These are phyloP conservation scores for Acholoe squamosa DNA, from an alignment of 2,888 invertebrate species.

Conservation along the genomic window DNA sequence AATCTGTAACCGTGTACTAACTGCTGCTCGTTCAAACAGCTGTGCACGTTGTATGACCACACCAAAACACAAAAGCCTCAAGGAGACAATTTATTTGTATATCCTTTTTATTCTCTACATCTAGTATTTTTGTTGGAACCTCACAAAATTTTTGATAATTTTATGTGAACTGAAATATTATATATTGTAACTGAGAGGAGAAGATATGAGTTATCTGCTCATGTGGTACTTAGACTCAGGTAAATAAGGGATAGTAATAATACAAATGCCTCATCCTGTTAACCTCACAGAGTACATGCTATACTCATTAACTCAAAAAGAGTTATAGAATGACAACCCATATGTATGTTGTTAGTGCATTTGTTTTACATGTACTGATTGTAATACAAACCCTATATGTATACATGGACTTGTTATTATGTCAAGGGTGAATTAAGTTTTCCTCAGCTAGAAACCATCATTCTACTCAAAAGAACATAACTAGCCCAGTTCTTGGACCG, in stretches of 20 bases:
- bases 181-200: background rate
- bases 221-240: constrained; percentile 10
- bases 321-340: no score
- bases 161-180: background rate
- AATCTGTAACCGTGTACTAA: background rate
- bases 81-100: background rate
- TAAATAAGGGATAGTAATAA: background rate
- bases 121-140: constrained; percentile 41
- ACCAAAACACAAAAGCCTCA: background rate
- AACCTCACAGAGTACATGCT: background rate
- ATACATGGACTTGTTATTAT: no score
- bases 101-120: background rate
- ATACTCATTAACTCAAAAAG: no score
- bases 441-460: no score
- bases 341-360: no score
- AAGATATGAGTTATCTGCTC: background rate
- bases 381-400: no score
- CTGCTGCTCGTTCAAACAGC: background rate
- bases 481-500: no score
- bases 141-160: background rate
- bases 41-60: background rate
- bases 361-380: no score
- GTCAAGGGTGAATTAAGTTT: no score
- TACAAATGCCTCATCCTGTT: background rate
- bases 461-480: no score